Base-by-base conservation (phyloP, 2,113 vertebrate species). In the Pluvialis apricaria region DNA sequence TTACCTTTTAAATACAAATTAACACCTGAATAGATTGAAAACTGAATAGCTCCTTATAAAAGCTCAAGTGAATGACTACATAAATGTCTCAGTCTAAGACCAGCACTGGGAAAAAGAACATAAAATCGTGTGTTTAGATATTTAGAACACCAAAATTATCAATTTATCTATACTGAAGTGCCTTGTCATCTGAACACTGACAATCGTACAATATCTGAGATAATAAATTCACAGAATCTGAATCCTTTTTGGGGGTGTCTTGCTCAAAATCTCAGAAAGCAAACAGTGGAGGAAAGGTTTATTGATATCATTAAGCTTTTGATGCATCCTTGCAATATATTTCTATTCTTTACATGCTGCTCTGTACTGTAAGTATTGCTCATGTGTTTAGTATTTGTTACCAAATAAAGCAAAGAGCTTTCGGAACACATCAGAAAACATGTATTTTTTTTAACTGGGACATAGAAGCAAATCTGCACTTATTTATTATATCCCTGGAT, bases 1-100 rank as follows among this genome's bases (percentile, higher is more conserved):
- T 97, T 96, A 95, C 55, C 24, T 92, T 92, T 94, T 71, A 90
- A 88, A 86, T 75, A 52, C 44, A 93, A 94, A 93, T 95, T 94
- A 93, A 84, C 47, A 88, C 36, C 20, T 78, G 42, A 93, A 81
- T 69, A 83, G 7, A 73, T 76, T 83, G 40, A 88, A 90, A 90
- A 78, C 11, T 0, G 6, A 92, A 71, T 36, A 82, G 12, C 9
- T 81, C 11, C 15, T 83, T 75, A 31, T 40, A 52, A 86, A 91
- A 76, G 20, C 58, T 54, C 44, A 68, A 81, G 40, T 71, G 17
- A 92, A 77, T 2, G 6, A 62, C 51, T 70, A 32, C 17, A 15
- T 36, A 65, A 85, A 60, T 47, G 1, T 47, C 29, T 82, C 9
- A 40, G 21, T 38, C 52, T 58, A 71, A 34, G 32, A 47, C 32